Percentiles rank a stretch among this genome's conserved stretches.
Conservation (phyloP, 1,140 invertebrate species). For the Drosophila athabasca region DNA sequence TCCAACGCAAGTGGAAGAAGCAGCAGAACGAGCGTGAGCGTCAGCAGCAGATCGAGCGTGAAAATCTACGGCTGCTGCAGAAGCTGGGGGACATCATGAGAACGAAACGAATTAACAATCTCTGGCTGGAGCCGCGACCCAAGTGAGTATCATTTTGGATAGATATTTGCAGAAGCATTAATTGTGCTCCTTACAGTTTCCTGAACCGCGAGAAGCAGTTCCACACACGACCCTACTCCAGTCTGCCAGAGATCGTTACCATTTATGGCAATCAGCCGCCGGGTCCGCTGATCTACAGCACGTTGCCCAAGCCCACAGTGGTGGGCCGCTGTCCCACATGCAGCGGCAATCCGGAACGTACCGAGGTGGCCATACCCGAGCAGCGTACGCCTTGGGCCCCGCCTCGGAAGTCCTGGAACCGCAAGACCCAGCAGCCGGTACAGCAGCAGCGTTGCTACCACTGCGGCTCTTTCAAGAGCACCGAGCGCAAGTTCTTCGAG, state of each 20-base stretch:
- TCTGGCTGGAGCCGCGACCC: constrained; percentile 85
- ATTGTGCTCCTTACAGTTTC: constrained; percentile 62
- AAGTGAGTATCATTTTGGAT: constrained; percentile 74
- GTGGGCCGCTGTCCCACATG: constrained; percentile 73
- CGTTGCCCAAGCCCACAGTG: constrained; percentile 53
- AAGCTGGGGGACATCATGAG: constrained; percentile 85
- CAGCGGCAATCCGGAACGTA: constrained; percentile 74
- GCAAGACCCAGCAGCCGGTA: constrained; percentile 40
- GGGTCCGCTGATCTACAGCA: constrained; percentile 56
- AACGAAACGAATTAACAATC: constrained; percentile 85
- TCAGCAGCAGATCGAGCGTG: constrained; percentile 84
- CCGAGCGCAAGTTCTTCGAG: constrained; percentile 55
- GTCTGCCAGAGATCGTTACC: constrained; percentile 66
- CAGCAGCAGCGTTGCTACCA: constrained; percentile 63
- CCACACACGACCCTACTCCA: constrained; percentile 69
- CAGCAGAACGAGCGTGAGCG: constrained; percentile 85
- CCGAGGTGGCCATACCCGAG: constrained; percentile 79
- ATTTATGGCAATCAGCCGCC: constrained; percentile 65
- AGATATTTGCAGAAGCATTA: background rate
- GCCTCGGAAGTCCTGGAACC: constrained; percentile 69
- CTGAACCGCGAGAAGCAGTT: constrained; percentile 83
- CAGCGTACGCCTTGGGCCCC: constrained; percentile 84
- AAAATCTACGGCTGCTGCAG: constrained; percentile 86
- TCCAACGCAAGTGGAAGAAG: constrained; percentile 85
- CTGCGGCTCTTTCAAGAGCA: constrained; percentile 54